Evolutionary conservation across 2,113 vertebrate genomes (phyloP).

Genomic region (Nibea albiflora): DNA sequence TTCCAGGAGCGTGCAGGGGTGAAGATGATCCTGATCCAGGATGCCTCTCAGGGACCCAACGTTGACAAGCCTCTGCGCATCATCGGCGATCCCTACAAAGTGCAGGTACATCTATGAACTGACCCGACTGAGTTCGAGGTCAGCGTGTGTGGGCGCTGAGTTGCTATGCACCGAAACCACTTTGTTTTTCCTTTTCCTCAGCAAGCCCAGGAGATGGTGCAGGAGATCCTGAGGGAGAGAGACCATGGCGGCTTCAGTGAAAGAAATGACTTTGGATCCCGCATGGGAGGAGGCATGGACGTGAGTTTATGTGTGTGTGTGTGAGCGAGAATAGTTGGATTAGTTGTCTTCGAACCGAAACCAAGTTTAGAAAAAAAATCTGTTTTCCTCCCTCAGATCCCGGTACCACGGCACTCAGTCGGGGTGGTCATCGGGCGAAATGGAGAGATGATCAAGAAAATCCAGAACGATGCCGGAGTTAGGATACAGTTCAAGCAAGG

Average conservation of each 20-base stretch:
- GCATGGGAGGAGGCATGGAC: conserved; percentile 83
- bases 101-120: conserved; percentile 20
- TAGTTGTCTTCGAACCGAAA: background rate
- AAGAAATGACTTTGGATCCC: conserved; percentile 86
- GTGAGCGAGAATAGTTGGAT: background rate
- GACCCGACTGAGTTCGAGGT: background rate
- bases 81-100: conserved; percentile 55
- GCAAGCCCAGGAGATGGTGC: conserved; percentile 93
- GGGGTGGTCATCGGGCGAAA: conserved; percentile 52
- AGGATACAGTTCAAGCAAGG: conserved; percentile 61
- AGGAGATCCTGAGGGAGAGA: conserved; percentile 89
- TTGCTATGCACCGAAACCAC: background rate
- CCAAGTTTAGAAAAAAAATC: background rate
- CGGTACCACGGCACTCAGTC: conserved; percentile 43
- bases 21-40: conserved; percentile 87
- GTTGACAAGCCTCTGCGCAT: conserved; percentile 56
- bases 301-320: conserved; percentile 49
- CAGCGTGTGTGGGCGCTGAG: too few relatives aligned
- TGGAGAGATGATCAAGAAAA: conserved; percentile 58
- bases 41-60: conserved; percentile 55
- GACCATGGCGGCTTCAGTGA: conserved; percentile 87
- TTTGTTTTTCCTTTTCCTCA: conserved; percentile 47
- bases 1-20: conserved; percentile 88
- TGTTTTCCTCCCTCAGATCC: conserved; percentile 28
- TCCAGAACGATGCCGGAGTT: conserved; percentile 54